These are phyloP conservation scores for Heliconius aoede DNA, from an alignment of 2,888 invertebrate species.

Conservation along the genomic window DNA sequence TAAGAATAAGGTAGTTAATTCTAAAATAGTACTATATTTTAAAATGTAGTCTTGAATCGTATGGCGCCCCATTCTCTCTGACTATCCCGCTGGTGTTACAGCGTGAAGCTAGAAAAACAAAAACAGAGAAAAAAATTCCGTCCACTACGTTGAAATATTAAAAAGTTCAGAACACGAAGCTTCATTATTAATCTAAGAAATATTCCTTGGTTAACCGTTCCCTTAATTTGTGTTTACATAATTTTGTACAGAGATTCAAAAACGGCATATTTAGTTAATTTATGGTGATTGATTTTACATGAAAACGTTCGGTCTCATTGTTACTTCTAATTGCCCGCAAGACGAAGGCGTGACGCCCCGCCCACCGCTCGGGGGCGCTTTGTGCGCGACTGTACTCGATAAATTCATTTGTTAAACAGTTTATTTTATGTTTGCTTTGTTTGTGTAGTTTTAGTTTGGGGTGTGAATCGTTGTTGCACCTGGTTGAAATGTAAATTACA, in stretches of 20 bases:
- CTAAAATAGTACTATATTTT: too few relatives aligned
- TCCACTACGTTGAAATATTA: too few relatives aligned
- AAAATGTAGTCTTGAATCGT: too few relatives aligned
- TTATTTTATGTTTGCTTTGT: conserved; percentile 70
- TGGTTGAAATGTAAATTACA: conserved; percentile 20
- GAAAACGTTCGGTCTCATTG: conserved; percentile 68
- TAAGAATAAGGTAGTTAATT: too few relatives aligned
- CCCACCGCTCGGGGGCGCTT: conserved; percentile 67
- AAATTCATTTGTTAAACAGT: conserved; percentile 67
- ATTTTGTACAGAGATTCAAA: conserved; percentile 44
- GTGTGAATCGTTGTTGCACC: conserved; percentile 37
- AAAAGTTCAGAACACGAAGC: background rate
- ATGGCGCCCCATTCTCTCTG: too few relatives aligned
- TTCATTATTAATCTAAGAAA: conserved; percentile 1
- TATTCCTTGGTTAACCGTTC: conserved; percentile 3
- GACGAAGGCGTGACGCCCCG: conserved; percentile 74
- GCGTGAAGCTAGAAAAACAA: too few relatives aligned
- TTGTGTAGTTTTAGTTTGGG: conserved; percentile 66
- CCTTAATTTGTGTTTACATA: conserved; percentile 41
- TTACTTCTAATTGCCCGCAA: conserved; percentile 69
- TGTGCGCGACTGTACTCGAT: conserved; percentile 66
- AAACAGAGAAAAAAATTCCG: too few relatives aligned
- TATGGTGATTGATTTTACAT: conserved; percentile 71
- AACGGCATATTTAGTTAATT: conserved; percentile 47
- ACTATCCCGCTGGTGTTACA: too few relatives aligned